Conservation (phyloP, 2,113 vertebrate genomes). For the Meriones unguiculatus region DNA sequence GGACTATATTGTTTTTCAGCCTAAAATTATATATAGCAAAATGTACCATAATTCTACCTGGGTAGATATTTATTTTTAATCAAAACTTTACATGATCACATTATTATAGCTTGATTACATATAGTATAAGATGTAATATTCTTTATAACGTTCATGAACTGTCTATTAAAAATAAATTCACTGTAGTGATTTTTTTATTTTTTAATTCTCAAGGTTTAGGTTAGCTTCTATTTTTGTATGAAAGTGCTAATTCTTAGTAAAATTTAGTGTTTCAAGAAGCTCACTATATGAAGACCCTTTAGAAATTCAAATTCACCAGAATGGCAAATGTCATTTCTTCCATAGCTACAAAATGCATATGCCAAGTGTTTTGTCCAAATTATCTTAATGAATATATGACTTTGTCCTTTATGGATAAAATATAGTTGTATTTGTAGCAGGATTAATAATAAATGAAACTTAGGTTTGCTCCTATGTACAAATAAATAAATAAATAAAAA, state of each 20-base stretch:
- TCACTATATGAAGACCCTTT: conserved; percentile 81
- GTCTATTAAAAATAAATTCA: not conserved
- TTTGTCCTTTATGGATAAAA: too few species aligned
- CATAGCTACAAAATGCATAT: conserved; percentile 89
- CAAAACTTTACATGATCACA: conserved; percentile 42
- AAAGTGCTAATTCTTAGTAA: conserved; percentile 54
- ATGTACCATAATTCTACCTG: not conserved
- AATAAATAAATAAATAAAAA: too few species aligned
- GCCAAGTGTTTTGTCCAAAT: conserved; percentile 91
- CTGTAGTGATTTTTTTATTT: conserved; percentile 16
- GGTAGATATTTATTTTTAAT: not conserved
- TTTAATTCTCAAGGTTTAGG: conserved; percentile 54
- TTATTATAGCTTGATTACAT: conserved; percentile 33
- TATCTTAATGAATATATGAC: too few species aligned
- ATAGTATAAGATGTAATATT: not conserved
- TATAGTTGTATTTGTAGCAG: too few species aligned
- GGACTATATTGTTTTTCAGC: conserved; percentile 2
- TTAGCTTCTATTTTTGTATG: conserved; percentile 51
- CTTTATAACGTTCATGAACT: not conserved
- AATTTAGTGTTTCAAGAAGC: conserved; percentile 81
- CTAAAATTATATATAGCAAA: not conserved
- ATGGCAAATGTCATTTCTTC: conserved; percentile 88
- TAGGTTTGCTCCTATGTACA: too few species aligned
- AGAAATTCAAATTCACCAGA: conserved; percentile 86
- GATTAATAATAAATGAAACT: too few species aligned